These are phyloP conservation scores for Channallabes apus DNA, from an alignment of 2,797 vertebrate genomes.

Conservation along the genomic window DNA sequence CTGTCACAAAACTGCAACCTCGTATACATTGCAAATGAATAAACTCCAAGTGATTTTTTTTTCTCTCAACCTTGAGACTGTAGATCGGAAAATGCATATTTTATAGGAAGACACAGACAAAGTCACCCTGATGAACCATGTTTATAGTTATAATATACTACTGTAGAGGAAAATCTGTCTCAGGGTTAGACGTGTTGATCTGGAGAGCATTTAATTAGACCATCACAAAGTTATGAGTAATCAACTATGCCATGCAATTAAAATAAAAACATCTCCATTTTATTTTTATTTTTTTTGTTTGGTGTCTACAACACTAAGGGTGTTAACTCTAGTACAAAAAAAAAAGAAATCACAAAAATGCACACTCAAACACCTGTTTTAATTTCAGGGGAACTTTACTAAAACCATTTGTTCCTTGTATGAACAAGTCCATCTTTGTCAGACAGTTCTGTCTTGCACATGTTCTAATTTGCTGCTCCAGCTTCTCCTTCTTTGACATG, in stretches of 20 bases:
- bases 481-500: neutral
- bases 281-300: neutral
- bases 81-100: neutral
- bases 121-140: neutral
- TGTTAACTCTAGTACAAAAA: neutral
- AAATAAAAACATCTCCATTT: neutral
- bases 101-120: neutral
- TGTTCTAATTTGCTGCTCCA: neutral
- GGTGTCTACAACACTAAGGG: neutral
- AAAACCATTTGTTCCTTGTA: slow-evolving; percentile 10
- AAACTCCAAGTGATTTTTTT: neutral
- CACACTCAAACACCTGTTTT: neutral
- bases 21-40: neutral
- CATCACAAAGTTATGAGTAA: neutral
- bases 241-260: neutral
- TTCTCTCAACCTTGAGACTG: too few relatives aligned
- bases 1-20: neutral
- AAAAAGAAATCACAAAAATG: neutral
- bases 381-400: neutral
- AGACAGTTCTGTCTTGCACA: slow-evolving; percentile 12
- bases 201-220: neutral
- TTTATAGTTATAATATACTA: neutral
- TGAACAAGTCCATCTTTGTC: slow-evolving; percentile 26
- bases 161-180: neutral
- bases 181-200: neutral